Percentiles rank a stretch among this genome's conserved stretches.
These are phyloP conservation scores for Euglossa dilemma DNA, from an alignment of 1,140 invertebrate genomes.

Conservation along the genomic window DNA sequence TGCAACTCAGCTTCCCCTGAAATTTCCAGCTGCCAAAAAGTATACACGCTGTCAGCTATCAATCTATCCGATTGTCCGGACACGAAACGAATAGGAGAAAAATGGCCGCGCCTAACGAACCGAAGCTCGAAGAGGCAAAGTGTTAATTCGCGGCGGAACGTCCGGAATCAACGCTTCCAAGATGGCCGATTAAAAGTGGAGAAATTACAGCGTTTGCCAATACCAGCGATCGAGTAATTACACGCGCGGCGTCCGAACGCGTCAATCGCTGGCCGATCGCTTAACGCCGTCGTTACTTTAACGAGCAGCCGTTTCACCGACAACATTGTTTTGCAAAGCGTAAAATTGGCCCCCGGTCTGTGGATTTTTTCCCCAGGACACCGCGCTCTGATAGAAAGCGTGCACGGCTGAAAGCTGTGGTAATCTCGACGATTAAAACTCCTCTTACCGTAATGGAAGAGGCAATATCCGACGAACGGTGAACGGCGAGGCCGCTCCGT, in stretches of 20 bases:
- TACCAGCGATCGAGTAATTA: conserved; percentile 12
- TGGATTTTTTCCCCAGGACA: background rate
- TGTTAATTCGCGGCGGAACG: background rate
- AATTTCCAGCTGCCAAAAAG: too few relatives aligned
- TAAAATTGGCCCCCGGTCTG: conserved; percentile 12
- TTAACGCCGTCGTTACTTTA: conserved; percentile 39
- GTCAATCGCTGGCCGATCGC: conserved; percentile 20
- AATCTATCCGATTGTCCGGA: background rate
- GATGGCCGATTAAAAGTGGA: background rate
- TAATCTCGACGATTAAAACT: conserved; percentile 44
- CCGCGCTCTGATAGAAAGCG: conserved; percentile 17
- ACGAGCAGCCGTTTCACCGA: conserved; percentile 25
- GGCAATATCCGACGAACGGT: conserved; percentile 34
- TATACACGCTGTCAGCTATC: background rate
- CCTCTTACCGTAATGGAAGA: conserved; percentile 39
- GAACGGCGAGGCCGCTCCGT: conserved; percentile 20
- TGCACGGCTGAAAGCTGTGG: conserved; percentile 12
- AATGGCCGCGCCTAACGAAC: background rate
- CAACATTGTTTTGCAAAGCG: conserved; percentile 33
- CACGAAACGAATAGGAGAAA: background rate
- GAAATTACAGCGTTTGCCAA: conserved; percentile 19
- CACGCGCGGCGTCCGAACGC: background rate
- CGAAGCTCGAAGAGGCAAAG: background rate
- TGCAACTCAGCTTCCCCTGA: too few relatives aligned
- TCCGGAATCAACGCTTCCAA: background rate